Percentiles rank a stretch among this genome's conserved stretches.
Conservation (phyloP, 2,797 vertebrate species). For the Acropternis orthonyx region DNA sequence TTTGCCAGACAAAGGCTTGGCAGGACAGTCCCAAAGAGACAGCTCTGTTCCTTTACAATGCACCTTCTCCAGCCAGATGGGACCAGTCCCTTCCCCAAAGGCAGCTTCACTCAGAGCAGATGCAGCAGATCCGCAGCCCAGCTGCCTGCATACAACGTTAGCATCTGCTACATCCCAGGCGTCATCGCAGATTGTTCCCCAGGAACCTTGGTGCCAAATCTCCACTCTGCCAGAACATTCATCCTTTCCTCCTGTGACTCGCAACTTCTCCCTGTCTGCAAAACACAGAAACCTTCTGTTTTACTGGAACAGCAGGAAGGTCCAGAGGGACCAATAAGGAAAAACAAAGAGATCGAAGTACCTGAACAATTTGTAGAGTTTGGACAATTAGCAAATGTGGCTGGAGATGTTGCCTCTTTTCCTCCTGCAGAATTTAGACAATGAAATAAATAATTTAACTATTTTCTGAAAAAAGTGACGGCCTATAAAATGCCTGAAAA, state of each 20-base stretch:
- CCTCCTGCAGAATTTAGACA: constrained; percentile 38
- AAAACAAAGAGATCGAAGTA: neutral
- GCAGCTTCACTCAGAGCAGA: constrained; percentile 31
- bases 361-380: constrained; percentile 58
- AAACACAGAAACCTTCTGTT: constrained; percentile 6
- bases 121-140: constrained; percentile 51
- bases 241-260: constrained; percentile 58
- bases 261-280: constrained; percentile 68
- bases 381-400: constrained; percentile 13
- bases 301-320: neutral
- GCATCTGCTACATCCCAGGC: constrained; percentile 44
- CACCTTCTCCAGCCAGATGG: constrained; percentile 68
- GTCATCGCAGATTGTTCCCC: constrained; percentile 61
- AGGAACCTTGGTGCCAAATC: constrained; percentile 71
- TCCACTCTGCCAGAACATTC: constrained; percentile 76
- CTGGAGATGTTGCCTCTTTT: neutral
- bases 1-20: neutral
- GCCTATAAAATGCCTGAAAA: neutral
- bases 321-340: neutral
- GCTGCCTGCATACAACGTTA: constrained; percentile 43
- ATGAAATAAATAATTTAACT: neutral
- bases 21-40: constrained; percentile 63
- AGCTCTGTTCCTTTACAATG: constrained; percentile 49
- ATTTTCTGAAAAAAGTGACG: neutral
- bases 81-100: constrained; percentile 56